Conservation (phyloP, 2,888 invertebrate genomes). For the Sinopyrophorus schimmeli region DNA sequence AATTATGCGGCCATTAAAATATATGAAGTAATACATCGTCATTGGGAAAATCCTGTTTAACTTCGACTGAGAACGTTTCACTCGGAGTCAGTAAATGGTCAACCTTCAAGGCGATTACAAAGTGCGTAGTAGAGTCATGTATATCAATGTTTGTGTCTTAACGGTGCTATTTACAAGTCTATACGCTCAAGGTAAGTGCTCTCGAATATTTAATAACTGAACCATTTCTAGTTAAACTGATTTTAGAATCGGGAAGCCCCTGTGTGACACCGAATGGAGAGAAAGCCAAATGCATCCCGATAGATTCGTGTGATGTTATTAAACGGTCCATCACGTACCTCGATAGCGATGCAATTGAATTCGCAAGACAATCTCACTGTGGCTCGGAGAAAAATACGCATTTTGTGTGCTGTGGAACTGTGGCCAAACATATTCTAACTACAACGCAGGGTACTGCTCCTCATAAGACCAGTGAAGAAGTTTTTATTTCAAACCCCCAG, state of each 20-base stretch:
- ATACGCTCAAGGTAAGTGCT: neutral
- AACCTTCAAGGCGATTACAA: neutral
- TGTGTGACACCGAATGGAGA: constrained; percentile 54
- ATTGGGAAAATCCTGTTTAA: too few species aligned
- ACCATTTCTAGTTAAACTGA: neutral
- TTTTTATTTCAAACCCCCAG: neutral
- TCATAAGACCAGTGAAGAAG: too few species aligned
- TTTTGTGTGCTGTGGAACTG: constrained; percentile 47
- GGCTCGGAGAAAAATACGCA: constrained; percentile 49
- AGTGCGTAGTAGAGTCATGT: neutral
- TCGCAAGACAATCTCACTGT: constrained; percentile 56
- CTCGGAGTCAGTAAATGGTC: too few species aligned
- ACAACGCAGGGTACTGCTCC: neutral
- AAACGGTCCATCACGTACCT: constrained; percentile 45
- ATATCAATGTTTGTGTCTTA: neutral
- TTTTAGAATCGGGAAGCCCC: constrained; percentile 11
- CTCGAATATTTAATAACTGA: neutral
- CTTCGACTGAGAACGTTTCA: too few species aligned
- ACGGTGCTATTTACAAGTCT: neutral
- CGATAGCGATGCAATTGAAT: constrained; percentile 31
- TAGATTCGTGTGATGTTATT: constrained; percentile 53
- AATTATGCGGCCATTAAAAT: too few species aligned
- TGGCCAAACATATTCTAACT: neutral
- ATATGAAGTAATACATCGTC: too few species aligned
- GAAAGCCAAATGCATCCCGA: constrained; percentile 52